Conservation (phyloP, 2,888 invertebrate genomes). For the Scaptomyza reducta region DNA sequence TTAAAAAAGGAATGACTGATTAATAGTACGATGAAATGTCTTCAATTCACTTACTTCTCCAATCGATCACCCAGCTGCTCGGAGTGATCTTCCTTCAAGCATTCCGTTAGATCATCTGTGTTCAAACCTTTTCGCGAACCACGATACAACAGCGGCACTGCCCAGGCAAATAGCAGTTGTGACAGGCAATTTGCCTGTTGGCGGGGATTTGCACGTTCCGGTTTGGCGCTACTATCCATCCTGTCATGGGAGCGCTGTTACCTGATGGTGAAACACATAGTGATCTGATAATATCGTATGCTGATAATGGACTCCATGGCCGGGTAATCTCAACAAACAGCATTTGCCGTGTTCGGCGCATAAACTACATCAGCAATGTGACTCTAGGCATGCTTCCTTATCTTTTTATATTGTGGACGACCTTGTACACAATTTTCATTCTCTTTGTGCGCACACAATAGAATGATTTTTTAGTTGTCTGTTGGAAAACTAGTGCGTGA, state of each 20-base stretch:
- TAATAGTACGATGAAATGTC: neutral
- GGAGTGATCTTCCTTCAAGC: conserved; percentile 86
- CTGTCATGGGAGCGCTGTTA: conserved; percentile 42
- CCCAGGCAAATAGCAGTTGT: conserved; percentile 83
- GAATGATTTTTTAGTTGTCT: conserved; percentile 6
- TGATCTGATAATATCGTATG: neutral
- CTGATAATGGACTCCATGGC: conserved; percentile 21
- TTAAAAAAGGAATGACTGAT: neutral
- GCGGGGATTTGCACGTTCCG: conserved; percentile 82
- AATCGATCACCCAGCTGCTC: conserved; percentile 82
- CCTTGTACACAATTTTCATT: conserved; percentile 38
- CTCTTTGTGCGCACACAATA: neutral
- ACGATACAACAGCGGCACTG: conserved; percentile 81
- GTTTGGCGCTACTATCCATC: conserved; percentile 83
- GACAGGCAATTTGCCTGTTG: conserved; percentile 81
- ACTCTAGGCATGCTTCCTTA: conserved; percentile 30
- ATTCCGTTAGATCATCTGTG: conserved; percentile 88
- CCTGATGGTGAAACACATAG: conserved; percentile 19
- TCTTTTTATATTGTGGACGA: conserved; percentile 28
- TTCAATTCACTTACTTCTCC: conserved; percentile 75
- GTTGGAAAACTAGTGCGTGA: conserved; percentile 11
- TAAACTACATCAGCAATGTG: conserved; percentile 14
- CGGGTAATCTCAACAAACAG: neutral
- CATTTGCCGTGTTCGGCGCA: conserved; percentile 1
- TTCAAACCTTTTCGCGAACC: conserved; percentile 85